Base-by-base conservation (phyloP, 2,888 invertebrate species). In the Tetragonisca angustula region DNA sequence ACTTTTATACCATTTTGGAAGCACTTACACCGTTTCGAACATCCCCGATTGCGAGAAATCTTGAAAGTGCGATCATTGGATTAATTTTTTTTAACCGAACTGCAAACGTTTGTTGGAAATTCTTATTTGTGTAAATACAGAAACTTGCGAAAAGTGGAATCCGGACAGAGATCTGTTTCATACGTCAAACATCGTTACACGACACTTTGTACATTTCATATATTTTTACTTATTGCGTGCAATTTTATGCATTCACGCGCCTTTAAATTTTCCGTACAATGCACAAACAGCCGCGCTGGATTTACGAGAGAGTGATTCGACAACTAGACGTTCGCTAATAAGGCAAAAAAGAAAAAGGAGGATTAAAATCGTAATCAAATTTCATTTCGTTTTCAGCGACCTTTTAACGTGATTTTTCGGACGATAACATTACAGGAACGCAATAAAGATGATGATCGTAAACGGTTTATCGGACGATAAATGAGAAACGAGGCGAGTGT, bases 61-160 rank as follows among this genome's bases (percentile, higher is more conserved):
- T 1, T 15, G 15, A 59, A 5, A 15, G 2, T n/a, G 5, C 5
- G 43, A 43, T 43, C 43, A 11, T 59, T 0, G 5, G 15, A 15
- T 59, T 59, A 15, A n/a, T 59, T n/a, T n/a, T n/a, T 59, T 59
- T 0, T 13, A 56, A 13, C n/a, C 2, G 0, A 15, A 56, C 15
- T n/a, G n/a, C 13, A 15, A 59, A n/a, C 15, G 56, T 59, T n/a
- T n/a, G 0, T 59, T 59, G 56, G 0, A 15, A 59, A n/a, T n/a
- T 59, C 15, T 59, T n/a, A n/a, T 2, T 15, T 59, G 5, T 5
- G 4, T 2, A 15, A n/a, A 15, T n/a, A 13, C 9, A 56, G n/a
- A n/a, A n/a, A n/a, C 56, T 0, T 13, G 5, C 32, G 0, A n/a
- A 15, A 2, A 15, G 5, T 5, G 15, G 13, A 15, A 15, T 0